These are phyloP conservation scores for Pangasianodon hypophthalmus DNA, from an alignment of 2,113 vertebrate species.

Conservation along the genomic window DNA sequence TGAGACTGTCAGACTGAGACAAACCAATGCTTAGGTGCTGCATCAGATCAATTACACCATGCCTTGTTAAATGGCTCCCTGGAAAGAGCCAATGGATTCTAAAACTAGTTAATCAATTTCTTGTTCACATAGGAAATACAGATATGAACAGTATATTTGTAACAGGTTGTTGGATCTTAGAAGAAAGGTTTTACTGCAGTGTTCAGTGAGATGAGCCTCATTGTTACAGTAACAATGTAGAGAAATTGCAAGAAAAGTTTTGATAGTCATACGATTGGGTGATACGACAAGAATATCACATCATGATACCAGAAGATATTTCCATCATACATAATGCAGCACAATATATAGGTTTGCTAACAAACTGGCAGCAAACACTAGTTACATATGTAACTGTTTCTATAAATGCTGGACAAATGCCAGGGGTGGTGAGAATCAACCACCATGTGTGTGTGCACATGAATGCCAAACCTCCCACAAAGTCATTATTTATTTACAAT, in stretches of 20 bases:
- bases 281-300: not conserved
- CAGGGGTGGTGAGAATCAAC: constrained; percentile 17
- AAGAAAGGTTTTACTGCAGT: not conserved
- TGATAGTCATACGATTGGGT: not conserved
- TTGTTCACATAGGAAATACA: constrained; percentile 14
- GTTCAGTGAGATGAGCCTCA: not conserved
- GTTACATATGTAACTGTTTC: constrained; percentile 7
- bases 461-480: constrained; percentile 24
- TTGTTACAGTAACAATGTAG: not conserved
- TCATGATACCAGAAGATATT: not conserved
- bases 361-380: constrained; percentile 9
- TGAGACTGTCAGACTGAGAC: constrained; percentile 65
- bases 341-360: not conserved
- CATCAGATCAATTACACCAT: constrained; percentile 65
- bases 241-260: not conserved
- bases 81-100: constrained; percentile 32
- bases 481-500: not conserved
- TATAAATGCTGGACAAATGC: constrained; percentile 3
- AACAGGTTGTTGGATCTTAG: constrained; percentile 10
- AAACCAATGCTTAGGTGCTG: constrained; percentile 60
- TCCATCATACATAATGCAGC: not conserved
- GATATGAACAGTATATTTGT: constrained; percentile 13
- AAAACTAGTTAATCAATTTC: constrained; percentile 42
- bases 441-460: not conserved
- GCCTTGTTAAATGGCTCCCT: constrained; percentile 37